Percentiles rank a stretch among this genome's conserved stretches.
Conservation (phyloP, 2,888 invertebrate genomes). For the Philaethria dido region DNA sequence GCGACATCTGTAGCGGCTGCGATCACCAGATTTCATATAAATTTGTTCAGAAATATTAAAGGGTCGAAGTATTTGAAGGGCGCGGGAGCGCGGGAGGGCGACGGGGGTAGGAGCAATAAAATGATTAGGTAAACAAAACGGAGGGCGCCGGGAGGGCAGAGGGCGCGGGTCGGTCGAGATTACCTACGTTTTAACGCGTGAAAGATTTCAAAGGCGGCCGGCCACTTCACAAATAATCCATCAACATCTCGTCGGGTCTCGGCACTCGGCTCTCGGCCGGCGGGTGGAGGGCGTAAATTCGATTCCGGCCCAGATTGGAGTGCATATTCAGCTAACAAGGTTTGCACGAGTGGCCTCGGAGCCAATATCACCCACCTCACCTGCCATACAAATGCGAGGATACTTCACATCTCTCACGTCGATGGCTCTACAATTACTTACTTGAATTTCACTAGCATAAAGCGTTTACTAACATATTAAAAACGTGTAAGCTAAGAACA, state of each 20-base stretch:
- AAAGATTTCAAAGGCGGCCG: slow-evolving; percentile 79
- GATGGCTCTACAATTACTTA: slow-evolving; percentile 18
- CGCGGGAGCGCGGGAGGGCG: slow-evolving; percentile 40
- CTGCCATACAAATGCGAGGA: slow-evolving; percentile 26
- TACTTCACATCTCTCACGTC: slow-evolving; percentile 29
- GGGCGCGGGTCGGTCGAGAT: slow-evolving; percentile 60
- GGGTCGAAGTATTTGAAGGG: slow-evolving; percentile 45
- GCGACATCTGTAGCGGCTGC: slow-evolving; percentile 51
- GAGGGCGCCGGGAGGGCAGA: slow-evolving; percentile 46
- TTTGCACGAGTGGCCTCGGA: slow-evolving; percentile 51
- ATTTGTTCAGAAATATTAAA: slow-evolving; percentile 49
- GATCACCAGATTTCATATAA: slow-evolving; percentile 62
- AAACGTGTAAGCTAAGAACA: background rate
- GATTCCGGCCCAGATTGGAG: slow-evolving; percentile 76
- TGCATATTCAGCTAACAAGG: slow-evolving; percentile 78
- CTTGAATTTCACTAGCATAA: slow-evolving; percentile 3
- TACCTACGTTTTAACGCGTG: slow-evolving; percentile 83
- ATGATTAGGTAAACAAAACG: slow-evolving; percentile 80
- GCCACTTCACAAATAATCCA: slow-evolving; percentile 82
- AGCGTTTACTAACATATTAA: background rate
- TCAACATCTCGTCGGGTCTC: slow-evolving; percentile 68
- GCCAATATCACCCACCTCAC: slow-evolving; percentile 30
- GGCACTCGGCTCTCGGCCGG: slow-evolving; percentile 47
- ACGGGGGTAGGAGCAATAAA: slow-evolving; percentile 61
- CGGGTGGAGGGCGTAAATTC: slow-evolving; percentile 65